These are phyloP conservation scores for Osmoderma eremita DNA, from an alignment of 2,888 invertebrate species.

Conservation along the genomic window DNA sequence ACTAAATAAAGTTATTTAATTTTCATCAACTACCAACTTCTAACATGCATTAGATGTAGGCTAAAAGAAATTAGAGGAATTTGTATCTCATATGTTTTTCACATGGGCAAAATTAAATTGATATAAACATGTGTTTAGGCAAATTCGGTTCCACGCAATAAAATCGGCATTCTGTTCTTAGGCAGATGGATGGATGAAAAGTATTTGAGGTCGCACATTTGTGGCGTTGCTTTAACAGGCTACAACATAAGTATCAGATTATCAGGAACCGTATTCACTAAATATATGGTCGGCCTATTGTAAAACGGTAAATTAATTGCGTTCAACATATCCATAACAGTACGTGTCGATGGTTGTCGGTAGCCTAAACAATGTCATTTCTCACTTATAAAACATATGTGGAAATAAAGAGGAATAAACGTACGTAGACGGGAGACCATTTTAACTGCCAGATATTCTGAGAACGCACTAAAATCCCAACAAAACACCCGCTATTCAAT, in stretches of 20 bases:
- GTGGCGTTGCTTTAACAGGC: neutral
- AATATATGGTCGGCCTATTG: too few relatives aligned
- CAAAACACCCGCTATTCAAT: conserved; percentile 10
- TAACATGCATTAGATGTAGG: too few relatives aligned
- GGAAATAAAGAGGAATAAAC: conserved; percentile 8
- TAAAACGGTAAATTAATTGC: too few relatives aligned
- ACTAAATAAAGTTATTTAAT: too few relatives aligned
- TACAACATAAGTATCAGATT: too few relatives aligned
- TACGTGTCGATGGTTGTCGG: neutral
- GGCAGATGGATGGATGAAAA: neutral
- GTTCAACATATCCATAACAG: too few relatives aligned
- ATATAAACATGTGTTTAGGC: neutral
- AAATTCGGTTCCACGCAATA: conserved; percentile 1
- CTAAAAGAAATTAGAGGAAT: neutral
- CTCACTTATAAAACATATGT: conserved; percentile 30
- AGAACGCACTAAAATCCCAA: conserved; percentile 28
- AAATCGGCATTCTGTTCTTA: neutral
- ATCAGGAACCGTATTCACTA: too few relatives aligned
- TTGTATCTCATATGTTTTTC: neutral
- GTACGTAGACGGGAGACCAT: conserved; percentile 13
- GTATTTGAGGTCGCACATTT: neutral
- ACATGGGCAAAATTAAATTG: neutral
- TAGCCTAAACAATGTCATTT: conserved; percentile 19
- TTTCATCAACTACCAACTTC: too few relatives aligned
- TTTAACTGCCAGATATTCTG: conserved; percentile 23